A percentile compares a stretch with the other conserved stretches of the same genome.
phyloP scores from a whole-genome alignment of 2,113 vertebrate genomes.

The Lanius ludovicianus region DNA sequence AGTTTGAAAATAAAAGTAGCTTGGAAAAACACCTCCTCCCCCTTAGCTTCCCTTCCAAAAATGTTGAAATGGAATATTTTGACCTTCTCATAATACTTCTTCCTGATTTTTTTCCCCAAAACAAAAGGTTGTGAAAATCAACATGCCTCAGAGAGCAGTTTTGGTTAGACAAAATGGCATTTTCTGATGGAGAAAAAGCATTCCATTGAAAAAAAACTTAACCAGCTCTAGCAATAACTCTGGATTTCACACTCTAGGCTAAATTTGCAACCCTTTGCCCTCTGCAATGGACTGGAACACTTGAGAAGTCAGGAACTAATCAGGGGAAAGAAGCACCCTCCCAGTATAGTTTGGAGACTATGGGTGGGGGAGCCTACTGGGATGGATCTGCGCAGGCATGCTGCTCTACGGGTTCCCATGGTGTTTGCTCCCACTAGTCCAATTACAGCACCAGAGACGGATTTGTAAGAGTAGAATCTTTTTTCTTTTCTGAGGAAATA shows the following conservation, averaged over 20 bases:
- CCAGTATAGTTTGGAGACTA: not conserved
- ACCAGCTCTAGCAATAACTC: constrained; percentile 29
- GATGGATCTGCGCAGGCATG: not conserved
- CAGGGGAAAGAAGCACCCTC: constrained; percentile 1
- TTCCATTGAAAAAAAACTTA: constrained; percentile 52
- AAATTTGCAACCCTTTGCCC: constrained; percentile 33
- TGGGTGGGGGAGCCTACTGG: not conserved
- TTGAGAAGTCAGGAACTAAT: constrained; percentile 52
- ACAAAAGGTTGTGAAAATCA: constrained; percentile 66
- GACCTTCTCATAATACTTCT: constrained; percentile 61
- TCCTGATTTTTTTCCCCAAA: constrained; percentile 22
- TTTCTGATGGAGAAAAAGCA: constrained; percentile 55
- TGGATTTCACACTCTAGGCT: constrained; percentile 55
- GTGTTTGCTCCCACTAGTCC: constrained; percentile 3
- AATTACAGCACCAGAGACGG: constrained; percentile 25
- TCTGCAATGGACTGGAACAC: constrained; percentile 24
- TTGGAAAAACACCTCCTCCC: constrained; percentile 13
- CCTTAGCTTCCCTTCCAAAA: not conserved
- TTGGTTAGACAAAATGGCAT: constrained; percentile 48
- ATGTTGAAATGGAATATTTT: constrained; percentile 66
- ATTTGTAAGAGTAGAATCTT: not conserved
- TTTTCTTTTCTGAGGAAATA: constrained; percentile 46
- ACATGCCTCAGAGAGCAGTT: constrained; percentile 45
- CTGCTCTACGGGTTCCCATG: not conserved
- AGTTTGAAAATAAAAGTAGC: constrained; percentile 38